Conservation (phyloP, 2,888 invertebrate species). For the Chalcosyrphus nemorum region DNA sequence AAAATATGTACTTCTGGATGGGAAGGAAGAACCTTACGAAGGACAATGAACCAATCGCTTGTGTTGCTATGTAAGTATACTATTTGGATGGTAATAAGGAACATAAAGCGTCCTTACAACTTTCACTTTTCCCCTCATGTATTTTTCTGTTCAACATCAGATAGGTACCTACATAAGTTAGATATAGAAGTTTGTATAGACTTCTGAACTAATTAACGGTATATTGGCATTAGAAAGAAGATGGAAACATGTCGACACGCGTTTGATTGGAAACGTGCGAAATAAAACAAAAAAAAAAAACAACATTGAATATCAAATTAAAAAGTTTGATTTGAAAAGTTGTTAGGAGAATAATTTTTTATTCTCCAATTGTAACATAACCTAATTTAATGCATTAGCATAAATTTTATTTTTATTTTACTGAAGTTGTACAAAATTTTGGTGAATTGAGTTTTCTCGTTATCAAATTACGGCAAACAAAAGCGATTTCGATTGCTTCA, state of each 20-base stretch:
- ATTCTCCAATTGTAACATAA: slow-evolving; percentile 11
- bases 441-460: not conserved
- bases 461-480: not conserved
- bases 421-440: not conserved
- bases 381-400: not conserved
- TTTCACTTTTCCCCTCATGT: not conserved
- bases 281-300: slow-evolving; percentile 7
- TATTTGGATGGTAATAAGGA: slow-evolving; percentile 21
- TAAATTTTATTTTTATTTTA: not conserved
- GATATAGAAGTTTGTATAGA: slow-evolving; percentile 10
- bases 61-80: not conserved
- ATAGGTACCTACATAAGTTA: no score
- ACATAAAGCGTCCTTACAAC: not conserved
- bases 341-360: slow-evolving; percentile 7
- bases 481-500: no score
- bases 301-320: slow-evolving; percentile 32
- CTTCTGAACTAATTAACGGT: slow-evolving; percentile 31
- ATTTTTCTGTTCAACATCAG: no score
- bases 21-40: not conserved
- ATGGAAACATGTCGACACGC: slow-evolving; percentile 21
- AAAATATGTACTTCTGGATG: not conserved
- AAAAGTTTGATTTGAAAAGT: slow-evolving; percentile 59
- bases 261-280: slow-evolving; percentile 1
- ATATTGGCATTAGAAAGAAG: not conserved
- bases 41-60: not conserved